phyloP scores from a whole-genome alignment of 2,888 invertebrate species.

The Prionchulus punctatus region DNA sequence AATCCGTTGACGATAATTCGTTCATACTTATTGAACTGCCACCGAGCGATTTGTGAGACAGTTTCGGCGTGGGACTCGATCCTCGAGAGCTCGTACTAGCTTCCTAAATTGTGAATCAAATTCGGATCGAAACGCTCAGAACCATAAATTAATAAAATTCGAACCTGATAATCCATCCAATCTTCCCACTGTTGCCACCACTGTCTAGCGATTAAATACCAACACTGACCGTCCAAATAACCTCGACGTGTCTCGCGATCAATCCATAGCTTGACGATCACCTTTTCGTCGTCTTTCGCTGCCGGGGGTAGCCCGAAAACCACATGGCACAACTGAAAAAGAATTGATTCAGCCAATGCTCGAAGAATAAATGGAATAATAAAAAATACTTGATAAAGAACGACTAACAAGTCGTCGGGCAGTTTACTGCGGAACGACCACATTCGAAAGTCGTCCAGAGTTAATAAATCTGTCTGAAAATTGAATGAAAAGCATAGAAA shows the following conservation, averaged over 20 bases:
- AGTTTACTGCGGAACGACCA: background rate
- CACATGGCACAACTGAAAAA: conserved; percentile 56
- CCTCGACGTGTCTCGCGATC: conserved; percentile 58
- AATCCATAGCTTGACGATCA: conserved; percentile 49
- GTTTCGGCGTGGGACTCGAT: too few species aligned
- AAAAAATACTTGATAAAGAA: background rate
- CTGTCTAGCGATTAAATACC: conserved; percentile 66
- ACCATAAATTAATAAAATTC: too few species aligned
- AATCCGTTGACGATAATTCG: too few species aligned
- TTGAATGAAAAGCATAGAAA: too few species aligned
- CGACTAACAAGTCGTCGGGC: background rate
- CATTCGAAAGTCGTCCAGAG: background rate
- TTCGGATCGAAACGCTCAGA: too few species aligned
- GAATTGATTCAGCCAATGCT: too few species aligned
- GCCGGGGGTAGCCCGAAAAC: conserved; percentile 65
- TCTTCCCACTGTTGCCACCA: conserved; percentile 72
- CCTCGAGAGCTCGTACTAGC: too few species aligned
- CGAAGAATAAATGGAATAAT: background rate
- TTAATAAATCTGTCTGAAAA: background rate
- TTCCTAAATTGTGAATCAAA: too few species aligned
- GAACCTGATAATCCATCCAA: conserved; percentile 43
- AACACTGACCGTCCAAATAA: conserved; percentile 62
- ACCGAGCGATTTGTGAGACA: too few species aligned
- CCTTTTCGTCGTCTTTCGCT: conserved; percentile 55
- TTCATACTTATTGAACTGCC: too few species aligned